Evolutionary conservation across 2,113 vertebrate genomes (phyloP), one percentile per base, ranked within the genome.

Genomic region (Stomatorhinus ivindoensis): DNA sequence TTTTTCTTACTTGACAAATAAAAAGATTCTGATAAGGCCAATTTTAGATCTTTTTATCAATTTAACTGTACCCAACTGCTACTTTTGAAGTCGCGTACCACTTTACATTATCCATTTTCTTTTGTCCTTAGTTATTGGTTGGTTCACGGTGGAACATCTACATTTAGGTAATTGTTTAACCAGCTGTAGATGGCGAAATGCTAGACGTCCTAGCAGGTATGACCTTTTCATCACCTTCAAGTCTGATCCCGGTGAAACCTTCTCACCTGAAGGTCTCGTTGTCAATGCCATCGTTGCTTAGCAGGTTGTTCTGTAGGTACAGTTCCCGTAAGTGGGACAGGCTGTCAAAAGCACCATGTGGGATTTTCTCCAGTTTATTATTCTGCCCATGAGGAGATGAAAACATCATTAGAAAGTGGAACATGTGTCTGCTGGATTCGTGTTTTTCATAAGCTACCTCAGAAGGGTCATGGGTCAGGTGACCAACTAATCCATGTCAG

Each of bases 281-380:
- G 93, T 99, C 97, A 95, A 99, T 97, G 87, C 97, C 97, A 11
- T 97, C 96, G 0, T 98, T 98, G 19, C 95, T 97, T 91, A 99
- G 95, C 69, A 96, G 95, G 92, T 99, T 99, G 93, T 99, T 97
- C 94, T 99, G 98, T 58, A 99, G 94, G 92, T 99, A 98, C 15
- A 99, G 94, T 92, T 99, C 98, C 21, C 98, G 94, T 39, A 99
- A 96, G 83, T 96, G 96, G 3, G 92, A 91, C 65, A 99, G 95
- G 44, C 95, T 96, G 8, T 95, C 96, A 92, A 99, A 98, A 24
- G 97, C 98, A 46, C 97, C 97, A 4, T 93, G 91, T 5, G 98
- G 98, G 90, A 99, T 98, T 95, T 97, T 97, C 94, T 98, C 98
- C 90, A 99, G 93, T 90, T 96, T 98, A 94, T 99, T 99, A 93